Evolutionary conservation across 2,888 invertebrate genomes (phyloP).

Genomic region (Drosophila prostipennis): DNA sequence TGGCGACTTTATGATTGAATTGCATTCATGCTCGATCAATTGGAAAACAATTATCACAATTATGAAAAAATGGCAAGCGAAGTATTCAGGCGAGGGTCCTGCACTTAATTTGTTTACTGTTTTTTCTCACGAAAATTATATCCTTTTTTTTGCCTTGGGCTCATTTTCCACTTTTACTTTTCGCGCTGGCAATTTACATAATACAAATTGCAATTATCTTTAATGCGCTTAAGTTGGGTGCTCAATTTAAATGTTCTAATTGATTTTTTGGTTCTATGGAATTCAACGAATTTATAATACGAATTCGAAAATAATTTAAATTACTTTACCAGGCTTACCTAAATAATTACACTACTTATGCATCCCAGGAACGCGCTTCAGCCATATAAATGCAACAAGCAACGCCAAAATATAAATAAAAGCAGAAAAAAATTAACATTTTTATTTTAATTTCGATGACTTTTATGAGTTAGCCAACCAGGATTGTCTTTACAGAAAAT

Average conservation of each 20-base stretch:
- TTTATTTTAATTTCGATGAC: slow-evolving; percentile 17
- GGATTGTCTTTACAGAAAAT: neutral
- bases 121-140: slow-evolving; percentile 16
- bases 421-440: slow-evolving; percentile 5
- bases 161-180: slow-evolving; percentile 34
- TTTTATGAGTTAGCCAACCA: neutral
- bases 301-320: no score
- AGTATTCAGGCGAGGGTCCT: slow-evolving; percentile 10
- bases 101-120: slow-evolving; percentile 25
- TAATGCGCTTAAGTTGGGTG: slow-evolving; percentile 57
- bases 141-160: slow-evolving; percentile 23
- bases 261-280: neutral
- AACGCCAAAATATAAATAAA: slow-evolving; percentile 17
- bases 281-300: neutral
- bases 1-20: slow-evolving; percentile 54
- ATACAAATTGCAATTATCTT: slow-evolving; percentile 68
- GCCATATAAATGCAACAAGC: slow-evolving; percentile 10
- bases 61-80: slow-evolving; percentile 30
- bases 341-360: neutral
- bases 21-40: slow-evolving; percentile 69
- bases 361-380: slow-evolving; percentile 17
- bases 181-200: slow-evolving; percentile 49
- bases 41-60: slow-evolving; percentile 80
- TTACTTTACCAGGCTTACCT: neutral
- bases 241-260: slow-evolving; percentile 24